phyloP scores from a whole-genome alignment of 2,113 vertebrate species.

The Chaetops frenatus region DNA sequence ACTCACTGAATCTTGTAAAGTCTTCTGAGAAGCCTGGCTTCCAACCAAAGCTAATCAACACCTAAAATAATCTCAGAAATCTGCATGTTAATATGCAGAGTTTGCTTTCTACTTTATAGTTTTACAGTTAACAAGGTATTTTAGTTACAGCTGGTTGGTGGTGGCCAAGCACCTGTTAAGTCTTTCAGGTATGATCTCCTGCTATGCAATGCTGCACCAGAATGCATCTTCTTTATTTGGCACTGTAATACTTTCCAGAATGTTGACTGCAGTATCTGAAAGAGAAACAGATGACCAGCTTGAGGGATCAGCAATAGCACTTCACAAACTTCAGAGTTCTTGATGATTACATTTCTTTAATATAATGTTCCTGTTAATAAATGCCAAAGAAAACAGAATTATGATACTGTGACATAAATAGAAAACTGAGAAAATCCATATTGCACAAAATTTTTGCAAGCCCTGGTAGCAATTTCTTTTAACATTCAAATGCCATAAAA shows the following conservation, averaged over 20 bases:
- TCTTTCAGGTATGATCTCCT: background rate
- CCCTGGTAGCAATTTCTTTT: background rate
- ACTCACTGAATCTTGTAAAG: background rate
- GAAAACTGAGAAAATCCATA: background rate
- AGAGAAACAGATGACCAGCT: slow-evolving; percentile 15
- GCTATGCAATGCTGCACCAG: background rate
- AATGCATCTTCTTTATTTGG: background rate
- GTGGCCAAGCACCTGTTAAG: background rate
- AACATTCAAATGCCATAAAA: background rate
- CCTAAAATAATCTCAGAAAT: background rate
- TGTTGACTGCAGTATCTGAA: background rate
- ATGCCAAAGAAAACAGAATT: background rate
- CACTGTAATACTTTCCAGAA: background rate
- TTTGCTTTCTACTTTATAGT: background rate
- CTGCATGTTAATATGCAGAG: background rate
- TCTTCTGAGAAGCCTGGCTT: background rate
- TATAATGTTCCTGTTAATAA: background rate
- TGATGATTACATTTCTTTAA: background rate
- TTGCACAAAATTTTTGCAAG: background rate
- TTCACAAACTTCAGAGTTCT: background rate
- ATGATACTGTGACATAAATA: background rate
- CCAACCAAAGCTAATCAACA: background rate
- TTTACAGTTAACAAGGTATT: background rate
- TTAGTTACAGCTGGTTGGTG: background rate
- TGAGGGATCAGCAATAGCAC: background rate